These are phyloP conservation scores for Theonella swinhoei DNA, from an alignment of 37 sponge, comb jelly and placozoan species.

Conservation along the genomic window DNA sequence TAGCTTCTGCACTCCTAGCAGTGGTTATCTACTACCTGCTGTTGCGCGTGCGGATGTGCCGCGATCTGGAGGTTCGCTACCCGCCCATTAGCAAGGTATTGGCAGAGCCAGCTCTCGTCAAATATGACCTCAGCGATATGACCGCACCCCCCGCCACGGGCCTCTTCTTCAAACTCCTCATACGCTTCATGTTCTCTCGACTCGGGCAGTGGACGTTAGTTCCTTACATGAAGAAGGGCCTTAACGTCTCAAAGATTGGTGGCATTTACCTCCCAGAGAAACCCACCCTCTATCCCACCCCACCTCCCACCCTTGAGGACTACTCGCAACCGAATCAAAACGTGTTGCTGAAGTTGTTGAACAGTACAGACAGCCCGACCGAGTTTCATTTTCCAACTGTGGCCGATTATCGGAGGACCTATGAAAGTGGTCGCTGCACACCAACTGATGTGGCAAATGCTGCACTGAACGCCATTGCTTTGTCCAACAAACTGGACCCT, in stretches of 20 bases:
- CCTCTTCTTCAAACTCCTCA: conserved; percentile 30
- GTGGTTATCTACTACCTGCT: not conserved
- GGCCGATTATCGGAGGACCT: conserved; percentile 50
- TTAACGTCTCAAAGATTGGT: conserved; percentile 15
- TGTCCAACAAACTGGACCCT: conserved; percentile 44
- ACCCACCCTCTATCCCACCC: conserved; percentile 59
- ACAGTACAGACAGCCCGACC: not conserved
- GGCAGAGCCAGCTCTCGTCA: not conserved
- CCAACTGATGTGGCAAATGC: conserved; percentile 62
- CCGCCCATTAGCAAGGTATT: conserved; percentile 43
- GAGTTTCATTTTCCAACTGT: conserved; percentile 38
- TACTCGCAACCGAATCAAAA: not conserved
- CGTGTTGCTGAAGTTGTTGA: conserved; percentile 4
- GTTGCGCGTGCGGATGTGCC: not conserved
- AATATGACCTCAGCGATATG: conserved; percentile 25
- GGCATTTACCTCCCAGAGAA: conserved; percentile 63
- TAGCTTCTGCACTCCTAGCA: not conserved
- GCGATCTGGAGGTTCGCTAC: not conserved
- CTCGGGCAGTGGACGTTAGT: conserved; percentile 48
- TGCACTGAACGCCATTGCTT: conserved; percentile 50
- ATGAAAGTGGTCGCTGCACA: conserved; percentile 21
- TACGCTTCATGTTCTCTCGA: conserved; percentile 49
- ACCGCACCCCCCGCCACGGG: conserved; percentile 48
- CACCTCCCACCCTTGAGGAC: conserved; percentile 21
- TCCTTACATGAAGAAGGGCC: conserved; percentile 2